Percentiles rank a stretch among this genome's conserved stretches.
These are phyloP conservation scores for Euspilapteryx auroguttella DNA, from an alignment of 2,888 invertebrate genomes.

Conservation along the genomic window DNA sequence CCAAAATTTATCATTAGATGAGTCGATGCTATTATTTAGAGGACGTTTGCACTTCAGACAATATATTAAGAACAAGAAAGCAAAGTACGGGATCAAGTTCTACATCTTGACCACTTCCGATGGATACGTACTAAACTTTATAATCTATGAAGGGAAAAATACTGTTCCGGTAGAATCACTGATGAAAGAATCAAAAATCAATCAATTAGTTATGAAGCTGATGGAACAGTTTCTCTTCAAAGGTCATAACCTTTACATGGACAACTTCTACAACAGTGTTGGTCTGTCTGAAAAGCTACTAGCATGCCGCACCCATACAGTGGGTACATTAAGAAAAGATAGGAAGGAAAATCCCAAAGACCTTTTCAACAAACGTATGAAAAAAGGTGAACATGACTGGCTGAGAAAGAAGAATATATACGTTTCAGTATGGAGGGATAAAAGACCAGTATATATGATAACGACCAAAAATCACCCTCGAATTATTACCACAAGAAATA, in stretches of 20 bases:
- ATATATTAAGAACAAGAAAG: conserved; percentile 4
- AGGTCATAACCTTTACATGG: conserved; percentile 15
- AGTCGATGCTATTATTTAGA: conserved; percentile 3
- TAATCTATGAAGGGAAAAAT: conserved; percentile 2
- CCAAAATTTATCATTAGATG: conserved; percentile 3
- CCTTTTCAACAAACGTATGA: conserved; percentile 11
- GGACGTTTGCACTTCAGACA: conserved; percentile 3
- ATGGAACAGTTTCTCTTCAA: conserved; percentile 13
- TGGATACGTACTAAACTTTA: conserved; percentile 4
- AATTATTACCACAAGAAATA: conserved; percentile 10
- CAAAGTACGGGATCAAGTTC: conserved; percentile 4
- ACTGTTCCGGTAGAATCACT: neutral
- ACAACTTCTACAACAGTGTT: conserved; percentile 13
- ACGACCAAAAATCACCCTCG: conserved; percentile 14
- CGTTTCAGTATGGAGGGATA: conserved; percentile 15
- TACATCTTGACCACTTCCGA: conserved; percentile 3
- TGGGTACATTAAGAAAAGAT: conserved; percentile 11
- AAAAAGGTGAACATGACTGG: conserved; percentile 15
- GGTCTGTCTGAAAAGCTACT: conserved; percentile 10
- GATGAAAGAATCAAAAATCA: conserved; percentile 8
- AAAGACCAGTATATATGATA: conserved; percentile 13
- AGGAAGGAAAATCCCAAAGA: conserved; percentile 9
- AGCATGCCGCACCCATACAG: conserved; percentile 10
- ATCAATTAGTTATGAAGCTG: conserved; percentile 12
- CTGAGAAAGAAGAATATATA: conserved; percentile 13